Percentiles rank a stretch among this genome's conserved stretches.
phyloP scores from a whole-genome alignment of 2,113 vertebrate genomes.

The Caloenas nicobarica region DNA sequence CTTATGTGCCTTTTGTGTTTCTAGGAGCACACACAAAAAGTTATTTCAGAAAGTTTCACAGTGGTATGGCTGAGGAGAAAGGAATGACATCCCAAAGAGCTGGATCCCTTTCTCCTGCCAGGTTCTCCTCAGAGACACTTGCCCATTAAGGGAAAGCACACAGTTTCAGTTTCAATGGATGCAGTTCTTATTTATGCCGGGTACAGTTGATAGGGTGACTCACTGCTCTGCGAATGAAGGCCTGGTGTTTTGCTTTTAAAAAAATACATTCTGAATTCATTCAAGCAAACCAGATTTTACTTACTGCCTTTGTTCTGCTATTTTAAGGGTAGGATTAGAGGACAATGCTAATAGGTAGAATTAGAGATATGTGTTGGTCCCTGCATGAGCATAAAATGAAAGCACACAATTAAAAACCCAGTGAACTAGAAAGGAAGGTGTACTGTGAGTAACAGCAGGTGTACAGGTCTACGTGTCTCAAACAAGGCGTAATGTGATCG shows the following conservation, averaged over 20 bases:
- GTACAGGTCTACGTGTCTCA: not conserved
- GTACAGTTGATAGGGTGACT: constrained; percentile 66
- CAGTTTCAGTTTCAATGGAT: constrained; percentile 62
- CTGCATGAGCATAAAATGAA: constrained; percentile 32
- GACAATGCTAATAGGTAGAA: constrained; percentile 15
- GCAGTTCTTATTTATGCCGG: constrained; percentile 65
- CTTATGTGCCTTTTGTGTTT: not conserved
- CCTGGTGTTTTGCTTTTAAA: constrained; percentile 33
- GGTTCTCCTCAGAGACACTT: constrained; percentile 49
- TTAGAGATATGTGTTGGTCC: constrained; percentile 12
- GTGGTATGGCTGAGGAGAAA: constrained; percentile 50
- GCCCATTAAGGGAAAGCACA: constrained; percentile 50
- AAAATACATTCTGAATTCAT: constrained; percentile 43
- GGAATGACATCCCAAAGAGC: constrained; percentile 26
- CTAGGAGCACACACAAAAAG: not conserved
- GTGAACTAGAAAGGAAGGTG: not conserved
- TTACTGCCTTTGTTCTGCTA: constrained; percentile 28
- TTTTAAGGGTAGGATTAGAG: constrained; percentile 39
- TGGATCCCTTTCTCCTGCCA: constrained; percentile 42
- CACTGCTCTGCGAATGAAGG: constrained; percentile 63
- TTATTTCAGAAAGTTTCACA: not conserved
- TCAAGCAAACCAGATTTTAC: constrained; percentile 44
- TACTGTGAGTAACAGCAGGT: not conserved
- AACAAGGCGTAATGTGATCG: not conserved
- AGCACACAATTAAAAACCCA: constrained; percentile 13